Evolutionary conservation across 2,888 invertebrate species (phyloP), one percentile per base, ranked within the genome.

Genomic region (Stenichneumon culpator): DNA sequence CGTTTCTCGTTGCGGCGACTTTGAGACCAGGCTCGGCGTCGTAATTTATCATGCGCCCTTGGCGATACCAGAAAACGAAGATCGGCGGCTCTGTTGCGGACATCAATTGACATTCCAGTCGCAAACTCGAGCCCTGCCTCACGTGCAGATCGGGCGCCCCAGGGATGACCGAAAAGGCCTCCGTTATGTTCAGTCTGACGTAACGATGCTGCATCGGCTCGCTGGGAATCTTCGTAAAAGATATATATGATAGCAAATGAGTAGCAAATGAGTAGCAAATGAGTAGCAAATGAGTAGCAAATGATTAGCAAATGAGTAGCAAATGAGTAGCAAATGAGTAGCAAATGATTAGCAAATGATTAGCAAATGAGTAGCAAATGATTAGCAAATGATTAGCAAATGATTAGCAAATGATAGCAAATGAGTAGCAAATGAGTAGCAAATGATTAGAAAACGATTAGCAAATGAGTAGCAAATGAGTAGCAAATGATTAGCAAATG

Each of bases 41-140:
- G 92, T 97, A 98, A 94, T 98, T 98, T 92, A 98, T 97, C 97
- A 98, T 97, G 89, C 97, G 95, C 90, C 96, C 96, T 92, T 97
- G 97, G 92, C 97, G 97, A 94, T 97, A 98, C 97, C 97, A 97
- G 94, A 97, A 97, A 65, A 97, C 96, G 92, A 96, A 97, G 0
- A 95, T 95, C 0, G 97, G 97, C 0, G 96, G 95, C 88, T 96
- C 96, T 0, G 96, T 96, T 7, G 96, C 96, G 67, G 96, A 95
- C 90, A 96, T 95, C 80, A 97, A 95, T n/a, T 96, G 95, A 90
- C 97, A 97, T 60, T 96, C 96, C 60, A 97, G 94, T 47, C 96
- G 95, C 86, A 97, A 94, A 92, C 96, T 96, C 9, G 96, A 96
- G 1, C 97, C 97, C 89, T 96, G 96, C 89, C 96, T 96, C 81